Conservation (phyloP, 2,797 vertebrate species). For the Cirrhinus mrigala region DNA sequence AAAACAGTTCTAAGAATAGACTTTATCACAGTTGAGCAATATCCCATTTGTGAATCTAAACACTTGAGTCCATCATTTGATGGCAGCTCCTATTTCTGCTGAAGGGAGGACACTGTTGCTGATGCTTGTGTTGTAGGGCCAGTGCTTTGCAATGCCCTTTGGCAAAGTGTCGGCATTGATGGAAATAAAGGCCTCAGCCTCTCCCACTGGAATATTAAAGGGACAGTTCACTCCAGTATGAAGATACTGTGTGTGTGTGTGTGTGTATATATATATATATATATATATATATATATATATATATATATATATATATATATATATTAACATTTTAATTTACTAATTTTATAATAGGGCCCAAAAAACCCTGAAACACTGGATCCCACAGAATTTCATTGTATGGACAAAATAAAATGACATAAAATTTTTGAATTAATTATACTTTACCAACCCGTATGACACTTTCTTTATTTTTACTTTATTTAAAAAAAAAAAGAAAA, state of each 20-base stretch:
- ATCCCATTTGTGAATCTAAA: conserved; percentile 28
- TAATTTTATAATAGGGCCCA: too few species aligned
- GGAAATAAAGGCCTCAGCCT: conserved; percentile 18
- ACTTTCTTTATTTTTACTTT: background rate
- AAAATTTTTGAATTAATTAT: too few species aligned
- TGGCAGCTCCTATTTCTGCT: conserved; percentile 20
- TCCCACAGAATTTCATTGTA: too few species aligned
- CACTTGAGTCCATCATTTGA: background rate
- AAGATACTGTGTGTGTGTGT: background rate
- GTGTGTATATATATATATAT: too few species aligned
- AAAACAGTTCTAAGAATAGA: conserved; percentile 38
- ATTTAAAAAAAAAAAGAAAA: too few species aligned
- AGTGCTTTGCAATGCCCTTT: conserved; percentile 36
- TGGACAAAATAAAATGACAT: too few species aligned
- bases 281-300: too few species aligned
- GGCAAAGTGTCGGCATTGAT: conserved; percentile 39
- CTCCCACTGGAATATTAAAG: conserved; percentile 42
- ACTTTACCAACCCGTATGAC: background rate
- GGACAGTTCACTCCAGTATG: background rate
- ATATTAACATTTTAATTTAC: too few species aligned
- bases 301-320: too few species aligned
- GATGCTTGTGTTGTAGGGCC: conserved; percentile 24
- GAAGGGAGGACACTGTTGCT: conserved; percentile 11
- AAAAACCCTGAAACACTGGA: too few species aligned
- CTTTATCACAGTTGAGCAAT: conserved; percentile 26